These are phyloP conservation scores for Rhinolophus sinicus DNA, from an alignment of 2,113 vertebrate genomes.

Conservation along the genomic window DNA sequence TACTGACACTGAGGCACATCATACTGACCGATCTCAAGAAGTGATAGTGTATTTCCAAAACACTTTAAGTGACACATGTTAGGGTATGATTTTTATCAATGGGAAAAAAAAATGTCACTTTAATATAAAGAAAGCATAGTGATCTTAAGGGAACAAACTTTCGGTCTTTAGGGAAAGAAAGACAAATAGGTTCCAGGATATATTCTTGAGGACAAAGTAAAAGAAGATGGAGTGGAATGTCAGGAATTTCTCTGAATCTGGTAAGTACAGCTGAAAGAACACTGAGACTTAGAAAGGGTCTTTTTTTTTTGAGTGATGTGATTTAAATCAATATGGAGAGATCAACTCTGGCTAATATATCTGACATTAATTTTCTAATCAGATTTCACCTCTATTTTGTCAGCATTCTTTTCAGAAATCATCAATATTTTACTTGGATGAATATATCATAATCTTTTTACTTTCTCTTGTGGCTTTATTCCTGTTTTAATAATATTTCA, in stretches of 20 bases:
- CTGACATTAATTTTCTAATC: constrained; percentile 78
- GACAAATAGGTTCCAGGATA: constrained; percentile 5
- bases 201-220: constrained; percentile 18
- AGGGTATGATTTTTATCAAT: constrained; percentile 9
- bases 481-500: constrained; percentile 24
- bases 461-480: constrained; percentile 45
- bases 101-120: not conserved
- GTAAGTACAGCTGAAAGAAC: constrained; percentile 41
- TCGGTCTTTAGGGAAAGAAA: constrained; percentile 31
- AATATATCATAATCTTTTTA: constrained; percentile 43
- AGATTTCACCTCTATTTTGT: constrained; percentile 69
- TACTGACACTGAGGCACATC: not conserved
- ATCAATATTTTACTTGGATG: constrained; percentile 70
- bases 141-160: constrained; percentile 38
- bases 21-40: not conserved
- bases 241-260: constrained; percentile 6
- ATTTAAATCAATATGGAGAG: constrained; percentile 74
- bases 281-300: not conserved
- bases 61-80: not conserved
- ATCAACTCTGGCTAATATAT: constrained; percentile 72
- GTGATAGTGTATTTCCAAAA: not conserved
- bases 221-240: not conserved
- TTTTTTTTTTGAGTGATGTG: constrained; percentile 57
- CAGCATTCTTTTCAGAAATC: constrained; percentile 68
- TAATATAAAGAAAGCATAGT: constrained; percentile 58